These are phyloP conservation scores for Poeciliopsis retropinna DNA, from an alignment of 2,113 vertebrate species.

Conservation along the genomic window DNA sequence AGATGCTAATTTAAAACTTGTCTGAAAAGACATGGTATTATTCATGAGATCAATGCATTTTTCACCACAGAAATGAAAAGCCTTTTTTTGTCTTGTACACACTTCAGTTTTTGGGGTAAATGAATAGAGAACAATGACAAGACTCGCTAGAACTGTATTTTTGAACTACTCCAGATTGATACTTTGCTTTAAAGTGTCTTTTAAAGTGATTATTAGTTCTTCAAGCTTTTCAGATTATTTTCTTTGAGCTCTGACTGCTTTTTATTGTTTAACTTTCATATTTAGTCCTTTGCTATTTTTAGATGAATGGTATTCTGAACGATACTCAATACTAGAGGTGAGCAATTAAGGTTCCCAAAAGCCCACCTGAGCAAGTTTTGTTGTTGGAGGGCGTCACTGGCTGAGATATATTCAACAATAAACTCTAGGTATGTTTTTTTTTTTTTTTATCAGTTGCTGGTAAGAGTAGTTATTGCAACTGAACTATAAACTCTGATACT, in stretches of 20 bases:
- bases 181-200: not conserved
- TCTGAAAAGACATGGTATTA: constrained; percentile 20
- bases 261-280: not conserved
- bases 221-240: not conserved
- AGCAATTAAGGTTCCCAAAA: not conserved
- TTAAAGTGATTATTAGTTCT: not conserved
- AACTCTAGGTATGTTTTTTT: not conserved
- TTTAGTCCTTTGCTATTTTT: not conserved
- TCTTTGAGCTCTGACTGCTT: not conserved
- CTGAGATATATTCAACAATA: not conserved
- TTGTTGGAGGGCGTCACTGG: not conserved
- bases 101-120: not conserved
- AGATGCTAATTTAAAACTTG: constrained; percentile 10
- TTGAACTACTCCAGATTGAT: not conserved
- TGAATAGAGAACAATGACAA: not conserved
- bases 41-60: constrained; percentile 10
- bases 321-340: not conserved
- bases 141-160: not conserved
- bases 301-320: not conserved
- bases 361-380: not conserved
- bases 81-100: too few relatives aligned
- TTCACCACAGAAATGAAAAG: constrained; percentile 8
- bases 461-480: not conserved
- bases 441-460: not conserved
- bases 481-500: not conserved